phyloP scores from a whole-genome alignment of 2,888 invertebrate genomes.

The Pharmacophagus antenor region DNA sequence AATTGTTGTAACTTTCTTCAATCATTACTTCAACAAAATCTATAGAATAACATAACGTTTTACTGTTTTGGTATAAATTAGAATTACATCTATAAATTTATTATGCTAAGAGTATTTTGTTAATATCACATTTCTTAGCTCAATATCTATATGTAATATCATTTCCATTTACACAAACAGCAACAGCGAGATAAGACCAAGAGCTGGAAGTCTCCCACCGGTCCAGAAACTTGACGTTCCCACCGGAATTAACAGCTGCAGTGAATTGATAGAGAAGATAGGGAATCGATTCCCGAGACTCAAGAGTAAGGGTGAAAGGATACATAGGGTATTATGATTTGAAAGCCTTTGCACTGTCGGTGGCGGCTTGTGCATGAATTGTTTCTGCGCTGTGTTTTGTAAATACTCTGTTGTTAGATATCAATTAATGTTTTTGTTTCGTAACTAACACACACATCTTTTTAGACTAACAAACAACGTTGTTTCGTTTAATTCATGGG shows the following conservation, averaged over 20 bases:
- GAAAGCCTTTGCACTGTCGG: conserved; percentile 22
- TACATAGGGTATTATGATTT: conserved; percentile 80
- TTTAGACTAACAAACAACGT: neutral
- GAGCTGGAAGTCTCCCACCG: conserved; percentile 68
- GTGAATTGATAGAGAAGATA: conserved; percentile 74
- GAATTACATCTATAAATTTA: too few relatives aligned
- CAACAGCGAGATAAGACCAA: conserved; percentile 51
- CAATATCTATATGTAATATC: neutral
- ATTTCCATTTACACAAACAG: conserved; percentile 37
- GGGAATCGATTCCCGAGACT: conserved; percentile 71
- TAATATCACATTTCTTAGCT: conserved; percentile 5
- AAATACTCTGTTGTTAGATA: conserved; percentile 12
- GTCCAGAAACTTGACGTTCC: conserved; percentile 45
- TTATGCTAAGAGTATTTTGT: neutral
- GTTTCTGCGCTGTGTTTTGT: conserved; percentile 13
- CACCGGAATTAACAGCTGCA: conserved; percentile 47
- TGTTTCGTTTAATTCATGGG: neutral
- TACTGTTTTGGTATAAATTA: too few relatives aligned
- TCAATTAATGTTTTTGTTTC: neutral
- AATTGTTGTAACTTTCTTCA: too few relatives aligned
- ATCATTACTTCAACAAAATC: too few relatives aligned
- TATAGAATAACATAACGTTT: too few relatives aligned
- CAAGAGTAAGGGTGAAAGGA: conserved; percentile 79
- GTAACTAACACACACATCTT: neutral
- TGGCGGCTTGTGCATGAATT: conserved; percentile 28